Conservation (phyloP, 2,113 vertebrate genomes). For the Xenopus laevis region DNA sequence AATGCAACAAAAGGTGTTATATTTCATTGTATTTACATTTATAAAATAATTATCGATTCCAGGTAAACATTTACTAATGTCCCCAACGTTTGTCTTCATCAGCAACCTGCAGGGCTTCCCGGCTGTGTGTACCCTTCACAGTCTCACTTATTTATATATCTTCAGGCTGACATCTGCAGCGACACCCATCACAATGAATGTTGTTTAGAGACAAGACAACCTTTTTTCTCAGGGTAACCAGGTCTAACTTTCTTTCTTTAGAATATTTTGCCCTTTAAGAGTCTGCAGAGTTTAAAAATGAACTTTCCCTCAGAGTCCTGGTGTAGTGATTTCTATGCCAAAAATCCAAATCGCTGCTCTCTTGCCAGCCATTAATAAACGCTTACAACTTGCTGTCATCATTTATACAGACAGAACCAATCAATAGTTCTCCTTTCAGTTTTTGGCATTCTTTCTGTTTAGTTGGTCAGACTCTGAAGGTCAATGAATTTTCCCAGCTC, state of each 20-base stretch:
- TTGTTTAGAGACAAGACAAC: background rate
- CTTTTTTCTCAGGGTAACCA: background rate
- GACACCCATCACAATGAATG: background rate
- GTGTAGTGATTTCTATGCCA: slow-evolving; percentile 25
- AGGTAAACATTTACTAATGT: background rate
- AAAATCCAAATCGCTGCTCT: slow-evolving; percentile 18
- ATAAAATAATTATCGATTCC: background rate
- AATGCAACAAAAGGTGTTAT: no score
- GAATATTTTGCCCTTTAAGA: background rate
- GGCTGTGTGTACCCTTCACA: background rate
- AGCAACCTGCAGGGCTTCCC: background rate
- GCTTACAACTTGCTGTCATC: background rate
- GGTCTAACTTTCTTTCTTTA: background rate
- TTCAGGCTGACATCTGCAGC: background rate
- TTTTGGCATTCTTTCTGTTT: slow-evolving; percentile 44
- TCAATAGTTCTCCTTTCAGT: slow-evolving; percentile 51
- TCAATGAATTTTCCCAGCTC: slow-evolving; percentile 24
- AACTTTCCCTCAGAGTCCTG: background rate
- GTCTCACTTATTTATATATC: background rate
- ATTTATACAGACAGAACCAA: slow-evolving; percentile 32
- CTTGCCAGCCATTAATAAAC: slow-evolving; percentile 36
- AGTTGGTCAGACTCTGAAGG: slow-evolving; percentile 36
- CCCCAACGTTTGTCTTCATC: background rate
- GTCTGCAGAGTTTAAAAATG: background rate
- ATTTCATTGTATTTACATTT: background rate